Evolutionary conservation across 2,888 invertebrate species (phyloP).

Genomic region (Orthosia gracilis): DNA sequence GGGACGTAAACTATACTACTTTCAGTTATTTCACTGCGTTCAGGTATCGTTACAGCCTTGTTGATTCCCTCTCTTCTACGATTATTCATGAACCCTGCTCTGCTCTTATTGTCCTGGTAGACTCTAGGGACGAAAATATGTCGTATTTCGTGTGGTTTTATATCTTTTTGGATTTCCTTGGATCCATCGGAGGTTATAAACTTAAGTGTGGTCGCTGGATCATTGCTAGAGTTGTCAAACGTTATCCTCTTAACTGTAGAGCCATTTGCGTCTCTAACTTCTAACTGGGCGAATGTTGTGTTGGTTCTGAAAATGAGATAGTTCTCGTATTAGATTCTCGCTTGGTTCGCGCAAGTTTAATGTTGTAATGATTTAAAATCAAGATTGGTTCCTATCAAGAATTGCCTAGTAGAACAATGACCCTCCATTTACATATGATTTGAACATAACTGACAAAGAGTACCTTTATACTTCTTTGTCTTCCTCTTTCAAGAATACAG

Average conservation of each 20-base stretch:
- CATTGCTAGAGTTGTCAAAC: slow-evolving; percentile 85
- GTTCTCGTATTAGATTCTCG: not conserved
- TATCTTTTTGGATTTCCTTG: slow-evolving; percentile 83
- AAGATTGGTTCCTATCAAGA: too few relatives aligned
- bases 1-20: slow-evolving; percentile 85
- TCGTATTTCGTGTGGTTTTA: slow-evolving; percentile 87
- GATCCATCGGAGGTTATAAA: slow-evolving; percentile 84
- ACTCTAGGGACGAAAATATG: slow-evolving; percentile 86
- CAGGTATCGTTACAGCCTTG: slow-evolving; percentile 76
- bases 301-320: slow-evolving; percentile 84
- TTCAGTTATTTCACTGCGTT: slow-evolving; percentile 77
- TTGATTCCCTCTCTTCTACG: slow-evolving; percentile 79
- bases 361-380: too few relatives aligned
- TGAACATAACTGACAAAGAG: too few relatives aligned
- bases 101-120: slow-evolving; percentile 83
- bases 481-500: too few relatives aligned
- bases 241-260: slow-evolving; percentile 85
- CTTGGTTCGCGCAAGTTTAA: too few relatives aligned
- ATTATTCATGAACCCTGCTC: slow-evolving; percentile 85
- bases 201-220: slow-evolving; percentile 79
- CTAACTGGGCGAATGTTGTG: slow-evolving; percentile 87
- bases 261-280: slow-evolving; percentile 84
- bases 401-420: too few relatives aligned
- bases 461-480: too few relatives aligned
- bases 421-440: too few relatives aligned